Evolutionary conservation across 2,113 vertebrate species (phyloP).

Genomic region (Grus americana): DNA sequence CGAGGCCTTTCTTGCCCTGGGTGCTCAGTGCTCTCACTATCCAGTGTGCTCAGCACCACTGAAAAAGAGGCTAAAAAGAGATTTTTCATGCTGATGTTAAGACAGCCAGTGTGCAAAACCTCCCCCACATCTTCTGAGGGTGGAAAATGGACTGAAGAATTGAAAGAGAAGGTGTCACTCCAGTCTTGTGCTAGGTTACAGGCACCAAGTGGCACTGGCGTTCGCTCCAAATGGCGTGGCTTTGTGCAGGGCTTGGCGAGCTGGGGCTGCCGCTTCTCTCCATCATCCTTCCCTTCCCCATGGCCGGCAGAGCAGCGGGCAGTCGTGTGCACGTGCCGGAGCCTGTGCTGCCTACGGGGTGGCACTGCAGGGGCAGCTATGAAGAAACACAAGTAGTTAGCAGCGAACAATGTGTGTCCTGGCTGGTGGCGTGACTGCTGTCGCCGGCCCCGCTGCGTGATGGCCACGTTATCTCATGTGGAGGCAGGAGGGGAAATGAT

Average conservation of each 20-base stretch:
- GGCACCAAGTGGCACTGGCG: background rate
- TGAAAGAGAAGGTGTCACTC: background rate
- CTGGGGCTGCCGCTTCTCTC: background rate
- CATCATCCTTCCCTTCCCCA: fast-evolving
- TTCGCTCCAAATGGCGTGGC: background rate
- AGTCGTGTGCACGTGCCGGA: fast-evolving
- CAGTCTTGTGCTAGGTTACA: background rate
- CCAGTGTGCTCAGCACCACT: background rate
- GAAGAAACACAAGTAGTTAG: background rate
- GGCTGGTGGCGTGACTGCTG: background rate
- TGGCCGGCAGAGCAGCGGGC: fast-evolving
- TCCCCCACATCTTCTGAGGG: background rate
- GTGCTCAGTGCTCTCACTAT: background rate
- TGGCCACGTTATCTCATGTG: background rate
- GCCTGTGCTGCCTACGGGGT: background rate
- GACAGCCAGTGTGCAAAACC: background rate
- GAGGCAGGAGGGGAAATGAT: background rate
- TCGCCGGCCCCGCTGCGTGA: background rate
- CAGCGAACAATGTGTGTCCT: background rate
- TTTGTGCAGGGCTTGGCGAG: background rate
- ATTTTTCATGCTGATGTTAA: background rate
- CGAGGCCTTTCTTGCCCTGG: background rate
- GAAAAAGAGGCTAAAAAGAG: background rate
- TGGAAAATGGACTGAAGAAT: background rate
- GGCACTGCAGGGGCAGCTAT: background rate